phyloP scores from a whole-genome alignment of 2,113 vertebrate genomes.

The human (Homo sapiens) region DNA sequence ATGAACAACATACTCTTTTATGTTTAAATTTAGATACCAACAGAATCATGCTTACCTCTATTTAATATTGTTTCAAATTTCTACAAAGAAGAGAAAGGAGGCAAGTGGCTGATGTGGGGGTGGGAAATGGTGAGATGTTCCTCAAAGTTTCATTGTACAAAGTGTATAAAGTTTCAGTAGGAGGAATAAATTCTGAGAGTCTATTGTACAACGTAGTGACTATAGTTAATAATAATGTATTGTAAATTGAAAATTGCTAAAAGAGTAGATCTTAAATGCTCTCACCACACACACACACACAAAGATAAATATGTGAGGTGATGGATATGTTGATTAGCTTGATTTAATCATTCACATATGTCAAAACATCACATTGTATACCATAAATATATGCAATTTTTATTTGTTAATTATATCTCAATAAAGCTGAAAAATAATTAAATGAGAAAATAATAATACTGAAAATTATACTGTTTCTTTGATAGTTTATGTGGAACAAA shows the following conservation, averaged over 20 bases:
- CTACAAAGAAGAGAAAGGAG: not conserved
- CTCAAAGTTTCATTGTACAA: not conserved
- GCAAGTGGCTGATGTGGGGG: accelerated
- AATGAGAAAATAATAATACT: not conserved
- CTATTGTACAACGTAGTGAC: not conserved
- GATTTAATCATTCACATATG: not conserved
- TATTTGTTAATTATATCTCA: not conserved
- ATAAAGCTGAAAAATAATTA: not conserved
- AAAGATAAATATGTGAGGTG: not conserved
- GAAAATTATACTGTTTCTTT: not conserved
- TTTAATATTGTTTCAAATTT: not conserved
- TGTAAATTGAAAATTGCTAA: not conserved
- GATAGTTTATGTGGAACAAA: not conserved
- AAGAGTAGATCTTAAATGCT: not conserved
- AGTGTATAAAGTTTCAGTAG: not conserved
- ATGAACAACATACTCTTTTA: not conserved
- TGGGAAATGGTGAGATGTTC: not conserved
- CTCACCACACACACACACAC: too few species aligned
- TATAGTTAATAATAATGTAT: not conserved
- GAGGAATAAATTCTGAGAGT: not conserved
- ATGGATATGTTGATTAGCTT: not conserved
- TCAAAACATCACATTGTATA: not conserved
- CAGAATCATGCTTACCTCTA: not conserved
- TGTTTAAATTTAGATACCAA: not conserved
- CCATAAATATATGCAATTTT: not conserved